Evolutionary conservation across 1,140 invertebrate species (phyloP).

Genomic region (Pygmarrhopalites habei): DNA sequence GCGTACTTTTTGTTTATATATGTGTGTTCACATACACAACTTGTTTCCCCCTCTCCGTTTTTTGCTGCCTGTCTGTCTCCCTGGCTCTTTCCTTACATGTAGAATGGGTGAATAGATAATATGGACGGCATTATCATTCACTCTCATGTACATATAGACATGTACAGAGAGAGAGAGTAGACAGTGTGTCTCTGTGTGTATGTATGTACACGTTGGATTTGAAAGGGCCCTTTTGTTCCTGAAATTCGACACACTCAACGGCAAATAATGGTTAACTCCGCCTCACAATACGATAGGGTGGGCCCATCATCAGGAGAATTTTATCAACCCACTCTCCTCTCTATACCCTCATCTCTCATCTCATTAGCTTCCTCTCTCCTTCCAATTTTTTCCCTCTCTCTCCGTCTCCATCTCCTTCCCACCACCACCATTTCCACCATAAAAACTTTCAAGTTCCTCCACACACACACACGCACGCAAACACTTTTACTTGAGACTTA

Average conservation of each 20-base stretch:
- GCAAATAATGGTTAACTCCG: slow-evolving; percentile 39
- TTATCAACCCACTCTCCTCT: slow-evolving; percentile 30
- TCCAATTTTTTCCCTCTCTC: slow-evolving; percentile 1
- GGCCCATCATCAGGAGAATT: slow-evolving; percentile 13
- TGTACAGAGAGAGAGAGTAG: neutral
- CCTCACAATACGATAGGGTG: slow-evolving; percentile 37
- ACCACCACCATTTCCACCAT: too few species aligned
- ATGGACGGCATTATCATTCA: too few species aligned
- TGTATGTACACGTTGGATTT: neutral
- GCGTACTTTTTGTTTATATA: too few species aligned
- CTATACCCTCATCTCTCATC: slow-evolving; percentile 29
- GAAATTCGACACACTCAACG: slow-evolving; percentile 40
- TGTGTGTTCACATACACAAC: too few species aligned
- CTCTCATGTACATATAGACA: too few species aligned
- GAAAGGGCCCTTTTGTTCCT: slow-evolving; percentile 35
- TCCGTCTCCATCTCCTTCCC: slow-evolving; percentile 8
- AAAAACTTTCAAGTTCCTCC: too few species aligned
- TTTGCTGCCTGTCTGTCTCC: too few species aligned
- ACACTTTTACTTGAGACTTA: too few species aligned
- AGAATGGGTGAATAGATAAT: too few species aligned
- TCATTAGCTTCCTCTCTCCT: slow-evolving; percentile 21
- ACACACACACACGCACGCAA: neutral
- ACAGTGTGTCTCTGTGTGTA: neutral
- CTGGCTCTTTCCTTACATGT: too few species aligned
- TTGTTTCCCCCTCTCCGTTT: too few species aligned